These are phyloP conservation scores for Andrena fulva DNA, from an alignment of 2,888 invertebrate species.

Conservation along the genomic window DNA sequence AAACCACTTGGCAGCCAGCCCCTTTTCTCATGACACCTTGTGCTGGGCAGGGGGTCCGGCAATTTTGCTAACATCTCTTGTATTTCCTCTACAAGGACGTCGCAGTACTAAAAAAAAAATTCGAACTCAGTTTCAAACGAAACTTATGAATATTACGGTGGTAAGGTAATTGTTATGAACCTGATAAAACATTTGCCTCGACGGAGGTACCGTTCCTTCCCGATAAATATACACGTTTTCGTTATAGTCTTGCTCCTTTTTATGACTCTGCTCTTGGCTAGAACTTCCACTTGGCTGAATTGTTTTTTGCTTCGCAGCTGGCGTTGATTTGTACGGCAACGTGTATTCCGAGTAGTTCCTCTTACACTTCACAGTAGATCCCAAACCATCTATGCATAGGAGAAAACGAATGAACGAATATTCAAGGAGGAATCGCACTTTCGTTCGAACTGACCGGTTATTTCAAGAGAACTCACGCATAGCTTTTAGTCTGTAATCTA, in stretches of 20 bases:
- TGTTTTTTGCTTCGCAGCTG: conserved; percentile 84
- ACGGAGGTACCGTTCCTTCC: conserved; percentile 91
- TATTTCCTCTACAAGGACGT: conserved; percentile 92
- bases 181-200: conserved; percentile 96
- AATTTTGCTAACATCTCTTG: conserved; percentile 90
- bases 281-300: conserved; percentile 78
- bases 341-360: conserved; percentile 85
- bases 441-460: conserved; percentile 3
- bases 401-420: conserved; percentile 15
- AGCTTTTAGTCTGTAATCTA: conserved; percentile 92
- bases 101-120: conserved; percentile 88
- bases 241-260: conserved; percentile 80
- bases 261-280: conserved; percentile 74
- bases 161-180: conserved; percentile 83
- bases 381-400: conserved; percentile 84
- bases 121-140: not conserved
- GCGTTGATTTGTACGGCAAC: conserved; percentile 84
- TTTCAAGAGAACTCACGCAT: conserved; percentile 85
- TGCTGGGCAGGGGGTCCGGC: conserved; percentile 86
- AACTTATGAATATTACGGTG: not conserved
- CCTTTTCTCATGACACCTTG: conserved; percentile 89
- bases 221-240: conserved; percentile 87
- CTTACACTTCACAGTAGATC: conserved; percentile 86
- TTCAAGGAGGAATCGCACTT: not conserved
- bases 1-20: conserved; percentile 93